Evolutionary conservation across 2,797 vertebrate genomes (phyloP).

Genomic region (Pipistrellus pygmaeus): DNA sequence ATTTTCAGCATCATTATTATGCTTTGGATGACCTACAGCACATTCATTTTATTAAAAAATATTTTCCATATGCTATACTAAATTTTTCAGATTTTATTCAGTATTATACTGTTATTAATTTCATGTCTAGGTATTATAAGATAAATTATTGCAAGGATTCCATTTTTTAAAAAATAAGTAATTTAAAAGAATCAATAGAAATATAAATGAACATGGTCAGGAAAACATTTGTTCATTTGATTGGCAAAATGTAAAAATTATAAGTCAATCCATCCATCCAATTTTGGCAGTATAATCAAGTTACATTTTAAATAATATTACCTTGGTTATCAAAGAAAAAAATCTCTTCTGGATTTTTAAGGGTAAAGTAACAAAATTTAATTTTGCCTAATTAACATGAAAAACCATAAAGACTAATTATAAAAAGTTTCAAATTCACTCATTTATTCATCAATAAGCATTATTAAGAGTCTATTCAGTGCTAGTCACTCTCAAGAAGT

Average conservation of each 20-base stretch:
- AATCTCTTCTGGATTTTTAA: background rate
- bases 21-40: background rate
- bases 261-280: background rate
- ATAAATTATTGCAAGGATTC: background rate
- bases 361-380: background rate
- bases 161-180: constrained; percentile 28
- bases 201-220: background rate
- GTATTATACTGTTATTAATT: constrained; percentile 26
- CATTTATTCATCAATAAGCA: background rate
- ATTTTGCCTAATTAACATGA: background rate
- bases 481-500: background rate
- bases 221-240: background rate
- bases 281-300: background rate
- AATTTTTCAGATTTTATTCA: background rate
- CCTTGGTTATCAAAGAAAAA: background rate
- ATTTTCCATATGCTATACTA: background rate
- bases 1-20: background rate
- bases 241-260: background rate
- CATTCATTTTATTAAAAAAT: background rate
- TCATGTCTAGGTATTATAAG: background rate
- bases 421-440: background rate
- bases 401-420: background rate
- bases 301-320: constrained; percentile 23
- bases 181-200: background rate
- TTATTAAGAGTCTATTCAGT: background rate